A percentile compares a stretch with the other conserved stretches of the same genome.
Conservation (phyloP, 2,797 vertebrate genomes). For the Pseudotriccus pelzelni region DNA sequence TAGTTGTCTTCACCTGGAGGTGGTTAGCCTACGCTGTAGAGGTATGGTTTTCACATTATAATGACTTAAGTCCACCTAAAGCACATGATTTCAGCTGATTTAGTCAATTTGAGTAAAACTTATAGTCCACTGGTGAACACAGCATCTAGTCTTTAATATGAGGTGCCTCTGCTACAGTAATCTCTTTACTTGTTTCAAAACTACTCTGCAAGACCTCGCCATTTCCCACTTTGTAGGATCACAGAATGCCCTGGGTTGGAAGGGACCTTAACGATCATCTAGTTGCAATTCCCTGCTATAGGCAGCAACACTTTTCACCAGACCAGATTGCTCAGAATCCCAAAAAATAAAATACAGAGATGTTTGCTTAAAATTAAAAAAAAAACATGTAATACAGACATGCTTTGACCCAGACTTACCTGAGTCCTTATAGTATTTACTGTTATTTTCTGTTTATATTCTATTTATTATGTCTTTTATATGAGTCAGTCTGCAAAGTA, state of each 20-base stretch:
- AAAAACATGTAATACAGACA: background rate
- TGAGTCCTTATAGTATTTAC: background rate
- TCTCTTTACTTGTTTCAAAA: background rate
- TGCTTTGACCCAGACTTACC: background rate
- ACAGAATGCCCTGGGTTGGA: background rate
- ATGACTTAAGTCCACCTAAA: background rate
- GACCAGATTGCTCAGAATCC: background rate
- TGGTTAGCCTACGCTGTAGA: background rate
- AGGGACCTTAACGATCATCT: background rate
- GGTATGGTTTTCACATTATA: background rate
- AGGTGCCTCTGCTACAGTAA: background rate
- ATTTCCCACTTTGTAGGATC: background rate
- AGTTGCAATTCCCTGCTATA: background rate
- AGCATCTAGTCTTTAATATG: background rate
- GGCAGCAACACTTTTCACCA: background rate
- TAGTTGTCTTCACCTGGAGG: background rate
- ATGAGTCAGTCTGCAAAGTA: background rate
- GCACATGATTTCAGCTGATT: background rate
- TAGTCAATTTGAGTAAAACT: background rate
- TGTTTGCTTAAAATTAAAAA: background rate
- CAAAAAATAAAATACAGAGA: background rate
- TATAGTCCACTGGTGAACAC: rapidly evolving
- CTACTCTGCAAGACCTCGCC: background rate
- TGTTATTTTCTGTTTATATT: background rate
- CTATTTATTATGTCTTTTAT: background rate